Evolutionary conservation across 2,888 invertebrate species (phyloP).

Genomic region (Yponomeuta evonymella): DNA sequence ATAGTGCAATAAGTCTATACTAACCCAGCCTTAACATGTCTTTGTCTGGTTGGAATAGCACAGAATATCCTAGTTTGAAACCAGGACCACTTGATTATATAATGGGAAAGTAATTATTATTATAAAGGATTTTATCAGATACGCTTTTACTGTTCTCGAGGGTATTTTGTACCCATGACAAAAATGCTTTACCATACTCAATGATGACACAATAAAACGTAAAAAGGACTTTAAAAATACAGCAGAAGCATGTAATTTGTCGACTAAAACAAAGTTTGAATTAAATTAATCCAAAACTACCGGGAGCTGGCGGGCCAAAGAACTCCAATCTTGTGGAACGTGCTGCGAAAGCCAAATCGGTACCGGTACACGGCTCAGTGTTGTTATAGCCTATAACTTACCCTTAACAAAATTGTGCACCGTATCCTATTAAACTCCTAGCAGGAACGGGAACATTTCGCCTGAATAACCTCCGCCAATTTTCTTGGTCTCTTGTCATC

Average conservation of each 20-base stretch:
- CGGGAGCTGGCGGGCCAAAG: background rate
- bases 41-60: no score
- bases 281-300: constrained; percentile 9
- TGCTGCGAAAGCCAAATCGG: constrained; percentile 3
- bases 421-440: constrained; percentile 2
- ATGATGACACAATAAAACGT: no score
- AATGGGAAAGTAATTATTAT: no score
- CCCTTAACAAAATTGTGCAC: constrained; percentile 9
- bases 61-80: no score
- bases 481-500: background rate
- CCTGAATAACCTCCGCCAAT: background rate
- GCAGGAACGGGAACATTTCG: background rate
- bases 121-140: no score
- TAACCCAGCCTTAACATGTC: no score
- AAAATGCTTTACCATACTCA: no score
- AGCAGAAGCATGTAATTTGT: background rate
- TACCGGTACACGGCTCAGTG: background rate
- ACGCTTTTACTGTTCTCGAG: no score
- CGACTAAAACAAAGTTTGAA: constrained; percentile 3
- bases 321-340: constrained; percentile 9
- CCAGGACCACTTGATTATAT: no score
- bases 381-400: background rate
- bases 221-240: no score
- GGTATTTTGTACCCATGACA: no score
- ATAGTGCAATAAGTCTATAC: no score